Evolutionary conservation across 2,888 invertebrate genomes (phyloP).

Genomic region (Drosophila kokeensis): DNA sequence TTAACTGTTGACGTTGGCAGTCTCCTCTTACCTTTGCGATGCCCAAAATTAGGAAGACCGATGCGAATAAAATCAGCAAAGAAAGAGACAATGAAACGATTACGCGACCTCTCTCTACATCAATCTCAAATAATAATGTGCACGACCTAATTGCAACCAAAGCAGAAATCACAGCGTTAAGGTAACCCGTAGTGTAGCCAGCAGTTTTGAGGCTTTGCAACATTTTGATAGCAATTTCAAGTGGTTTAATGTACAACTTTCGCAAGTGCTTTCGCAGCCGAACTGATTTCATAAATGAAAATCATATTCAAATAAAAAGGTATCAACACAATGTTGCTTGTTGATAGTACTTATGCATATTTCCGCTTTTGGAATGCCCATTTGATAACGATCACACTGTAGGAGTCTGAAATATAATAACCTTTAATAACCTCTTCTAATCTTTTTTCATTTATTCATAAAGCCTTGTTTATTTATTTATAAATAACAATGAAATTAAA

Average conservation of each 20-base stretch:
- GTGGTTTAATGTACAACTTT: neutral
- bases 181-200: neutral
- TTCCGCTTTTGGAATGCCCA: fast-evolving
- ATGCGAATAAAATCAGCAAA: neutral
- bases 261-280: neutral
- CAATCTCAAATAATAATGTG: fast-evolving
- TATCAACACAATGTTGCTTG: neutral
- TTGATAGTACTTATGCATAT: neutral
- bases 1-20: neutral
- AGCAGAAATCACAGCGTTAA: fast-evolving
- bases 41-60: neutral
- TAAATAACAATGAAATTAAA: neutral
- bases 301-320: too few relatives aligned
- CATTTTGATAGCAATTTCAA: neutral
- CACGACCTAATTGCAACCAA: fast-evolving
- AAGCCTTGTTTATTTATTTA: too few relatives aligned
- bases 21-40: neutral
- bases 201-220: neutral
- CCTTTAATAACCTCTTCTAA: too few relatives aligned
- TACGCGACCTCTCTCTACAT: fast-evolving
- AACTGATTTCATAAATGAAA: neutral
- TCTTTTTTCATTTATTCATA: too few relatives aligned
- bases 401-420: too few relatives aligned
- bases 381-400: neutral
- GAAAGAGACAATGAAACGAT: fast-evolving